phyloP scores from a whole-genome alignment of 2,888 invertebrate species.

The Heliothis peltigera region DNA sequence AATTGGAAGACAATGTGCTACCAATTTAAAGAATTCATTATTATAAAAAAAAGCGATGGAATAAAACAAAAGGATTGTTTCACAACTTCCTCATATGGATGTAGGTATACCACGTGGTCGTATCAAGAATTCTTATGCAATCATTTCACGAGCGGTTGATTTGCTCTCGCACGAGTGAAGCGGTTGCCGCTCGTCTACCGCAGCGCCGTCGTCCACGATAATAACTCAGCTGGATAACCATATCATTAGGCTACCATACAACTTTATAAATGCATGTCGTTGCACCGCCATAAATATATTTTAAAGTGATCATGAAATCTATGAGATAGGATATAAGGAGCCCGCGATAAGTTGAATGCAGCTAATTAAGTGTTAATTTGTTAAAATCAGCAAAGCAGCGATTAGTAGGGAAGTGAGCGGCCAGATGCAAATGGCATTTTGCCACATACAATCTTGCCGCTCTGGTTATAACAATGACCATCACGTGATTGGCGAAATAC shows the following conservation, averaged over 20 bases:
- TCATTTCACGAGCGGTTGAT: constrained; percentile 52
- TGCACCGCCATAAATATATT: constrained; percentile 31
- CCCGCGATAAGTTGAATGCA: constrained; percentile 18
- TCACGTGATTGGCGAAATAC: constrained; percentile 49
- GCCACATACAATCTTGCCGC: constrained; percentile 65
- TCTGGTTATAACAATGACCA: constrained; percentile 67
- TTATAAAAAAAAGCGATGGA: constrained; percentile 41
- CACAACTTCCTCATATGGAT: constrained; percentile 54
- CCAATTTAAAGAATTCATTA: constrained; percentile 57
- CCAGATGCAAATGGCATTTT: constrained; percentile 63
- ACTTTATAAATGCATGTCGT: constrained; percentile 33
- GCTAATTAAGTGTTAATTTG: constrained; percentile 55
- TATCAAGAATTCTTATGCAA: constrained; percentile 58
- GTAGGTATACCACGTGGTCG: constrained; percentile 36
- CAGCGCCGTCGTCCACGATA: constrained; percentile 15
- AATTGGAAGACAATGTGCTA: constrained; percentile 53
- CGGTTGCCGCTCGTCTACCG: constrained; percentile 12
- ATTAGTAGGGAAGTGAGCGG: constrained; percentile 63
- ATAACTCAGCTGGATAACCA: constrained; percentile 29
- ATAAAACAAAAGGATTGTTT: constrained; percentile 57
- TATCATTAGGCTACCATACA: constrained; percentile 38
- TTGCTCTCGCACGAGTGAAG: constrained; percentile 42
- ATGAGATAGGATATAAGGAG: constrained; percentile 36
- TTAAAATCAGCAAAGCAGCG: constrained; percentile 40
- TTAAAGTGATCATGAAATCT: constrained; percentile 1